These are phyloP conservation scores for Maniola jurtina DNA, from an alignment of 1,140 invertebrate species.

Conservation along the genomic window DNA sequence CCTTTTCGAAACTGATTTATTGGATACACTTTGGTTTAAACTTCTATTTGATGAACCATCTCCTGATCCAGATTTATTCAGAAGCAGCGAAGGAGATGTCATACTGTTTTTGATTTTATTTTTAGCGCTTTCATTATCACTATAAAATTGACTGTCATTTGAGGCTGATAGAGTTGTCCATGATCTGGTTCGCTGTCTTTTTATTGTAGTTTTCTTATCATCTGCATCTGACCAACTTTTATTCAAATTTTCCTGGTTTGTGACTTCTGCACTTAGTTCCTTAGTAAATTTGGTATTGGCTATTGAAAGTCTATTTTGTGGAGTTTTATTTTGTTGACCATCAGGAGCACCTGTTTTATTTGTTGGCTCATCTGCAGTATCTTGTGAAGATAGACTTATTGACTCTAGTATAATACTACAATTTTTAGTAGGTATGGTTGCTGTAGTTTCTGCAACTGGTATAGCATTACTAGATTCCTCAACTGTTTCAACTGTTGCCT, in stretches of 20 bases:
- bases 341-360: slow-evolving; percentile 22
- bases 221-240: slow-evolving; percentile 47
- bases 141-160: slow-evolving; percentile 44
- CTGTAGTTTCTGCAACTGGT: background rate
- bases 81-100: slow-evolving; percentile 16
- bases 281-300: slow-evolving; percentile 38
- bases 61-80: slow-evolving; percentile 32
- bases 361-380: slow-evolving; percentile 13
- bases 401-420: background rate
- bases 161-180: slow-evolving; percentile 38
- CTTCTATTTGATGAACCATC: slow-evolving; percentile 34
- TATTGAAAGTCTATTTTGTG: slow-evolving; percentile 35
- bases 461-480: background rate
- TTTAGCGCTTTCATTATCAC: slow-evolving; percentile 56
- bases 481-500: background rate
- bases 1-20: slow-evolving; percentile 25
- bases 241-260: slow-evolving; percentile 37
- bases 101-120: slow-evolving; percentile 40
- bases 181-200: slow-evolving; percentile 57
- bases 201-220: slow-evolving; percentile 32
- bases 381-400: background rate
- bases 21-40: slow-evolving; percentile 24
- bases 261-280: slow-evolving; percentile 33
- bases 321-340: background rate
- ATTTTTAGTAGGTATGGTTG: background rate